Evolutionary conservation across 2,797 vertebrate species (phyloP).

Genomic region (Staurois parvus): DNA sequence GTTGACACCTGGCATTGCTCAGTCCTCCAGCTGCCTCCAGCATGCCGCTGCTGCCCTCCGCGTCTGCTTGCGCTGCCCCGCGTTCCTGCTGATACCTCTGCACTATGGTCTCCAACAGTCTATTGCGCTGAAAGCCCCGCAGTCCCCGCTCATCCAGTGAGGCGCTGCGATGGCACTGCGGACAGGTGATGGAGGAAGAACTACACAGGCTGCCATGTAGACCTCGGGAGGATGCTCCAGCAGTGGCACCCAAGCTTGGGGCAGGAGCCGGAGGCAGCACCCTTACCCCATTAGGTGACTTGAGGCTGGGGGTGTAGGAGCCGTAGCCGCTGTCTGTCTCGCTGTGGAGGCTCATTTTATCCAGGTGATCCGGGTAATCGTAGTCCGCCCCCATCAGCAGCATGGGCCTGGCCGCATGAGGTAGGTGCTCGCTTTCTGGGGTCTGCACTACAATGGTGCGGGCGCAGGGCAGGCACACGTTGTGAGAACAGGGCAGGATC

Average conservation of each 20-base stretch:
- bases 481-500: slow-evolving; percentile 95
- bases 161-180: slow-evolving; percentile 95
- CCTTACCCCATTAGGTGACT: slow-evolving; percentile 92
- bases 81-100: slow-evolving; percentile 87
- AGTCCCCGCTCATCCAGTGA: slow-evolving; percentile 92
- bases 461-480: slow-evolving; percentile 91
- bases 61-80: background rate
- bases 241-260: slow-evolving; percentile 74
- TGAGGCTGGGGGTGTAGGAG: slow-evolving; percentile 94
- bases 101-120: slow-evolving; percentile 92
- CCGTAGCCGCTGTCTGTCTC: slow-evolving; percentile 98
- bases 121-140: slow-evolving; percentile 92
- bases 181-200: slow-evolving; percentile 93
- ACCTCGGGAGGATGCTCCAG: slow-evolving; percentile 74
- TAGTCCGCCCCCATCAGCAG: slow-evolving; percentile 80
- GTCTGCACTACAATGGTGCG: slow-evolving; percentile 94
- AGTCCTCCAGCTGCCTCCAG: slow-evolving; percentile 62
- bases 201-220: slow-evolving; percentile 51
- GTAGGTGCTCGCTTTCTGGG: slow-evolving; percentile 87
- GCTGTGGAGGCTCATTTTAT: slow-evolving; percentile 95
- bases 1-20: slow-evolving; percentile 88
- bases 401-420: slow-evolving; percentile 76
- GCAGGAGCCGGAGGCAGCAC: slow-evolving; percentile 87
- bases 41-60: slow-evolving; percentile 60
- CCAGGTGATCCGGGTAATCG: slow-evolving; percentile 85